These are phyloP conservation scores for Seira ritae DNA, from an alignment of 2,888 invertebrate genomes.

Conservation along the genomic window DNA sequence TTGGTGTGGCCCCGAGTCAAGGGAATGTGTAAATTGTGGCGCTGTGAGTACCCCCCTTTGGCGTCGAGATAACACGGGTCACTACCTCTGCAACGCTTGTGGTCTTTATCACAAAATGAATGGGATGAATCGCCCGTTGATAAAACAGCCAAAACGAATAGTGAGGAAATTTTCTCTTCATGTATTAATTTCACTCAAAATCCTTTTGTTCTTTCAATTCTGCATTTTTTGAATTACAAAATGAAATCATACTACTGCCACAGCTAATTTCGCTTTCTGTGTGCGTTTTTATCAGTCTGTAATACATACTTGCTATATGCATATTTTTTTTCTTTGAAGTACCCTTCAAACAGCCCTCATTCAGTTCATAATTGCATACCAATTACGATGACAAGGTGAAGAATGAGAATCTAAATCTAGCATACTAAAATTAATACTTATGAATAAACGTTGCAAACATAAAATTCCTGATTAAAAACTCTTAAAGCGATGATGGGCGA, in stretches of 20 bases:
- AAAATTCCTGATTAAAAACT: too few relatives aligned
- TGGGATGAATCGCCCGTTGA: constrained; percentile 93
- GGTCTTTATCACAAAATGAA: constrained; percentile 96
- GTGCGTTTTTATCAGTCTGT: too few relatives aligned
- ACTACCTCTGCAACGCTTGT: constrained; percentile 91
- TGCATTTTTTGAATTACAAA: too few relatives aligned
- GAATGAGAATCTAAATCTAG: constrained; percentile 56
- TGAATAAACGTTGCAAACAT: not conserved
- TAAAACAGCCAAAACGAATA: constrained; percentile 93
- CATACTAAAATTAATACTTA: constrained; percentile 20
- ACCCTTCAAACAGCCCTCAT: not conserved
- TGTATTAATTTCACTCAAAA: not conserved
- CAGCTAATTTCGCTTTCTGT: too few relatives aligned
- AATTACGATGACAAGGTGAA: constrained; percentile 47
- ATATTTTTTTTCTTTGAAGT: too few relatives aligned
- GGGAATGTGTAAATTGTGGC: constrained; percentile 81
- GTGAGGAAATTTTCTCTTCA: constrained; percentile 79
- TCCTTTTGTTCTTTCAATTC: not conserved
- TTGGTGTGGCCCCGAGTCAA: constrained; percentile 77
- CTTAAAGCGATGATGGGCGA: not conserved
- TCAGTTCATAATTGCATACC: not conserved
- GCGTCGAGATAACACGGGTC: constrained; percentile 98
- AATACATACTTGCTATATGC: too few relatives aligned
- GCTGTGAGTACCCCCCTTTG: constrained; percentile 93
- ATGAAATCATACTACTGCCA: too few relatives aligned